Conservation (phyloP, 2,797 vertebrate species). For the Pitangus sulphuratus region DNA sequence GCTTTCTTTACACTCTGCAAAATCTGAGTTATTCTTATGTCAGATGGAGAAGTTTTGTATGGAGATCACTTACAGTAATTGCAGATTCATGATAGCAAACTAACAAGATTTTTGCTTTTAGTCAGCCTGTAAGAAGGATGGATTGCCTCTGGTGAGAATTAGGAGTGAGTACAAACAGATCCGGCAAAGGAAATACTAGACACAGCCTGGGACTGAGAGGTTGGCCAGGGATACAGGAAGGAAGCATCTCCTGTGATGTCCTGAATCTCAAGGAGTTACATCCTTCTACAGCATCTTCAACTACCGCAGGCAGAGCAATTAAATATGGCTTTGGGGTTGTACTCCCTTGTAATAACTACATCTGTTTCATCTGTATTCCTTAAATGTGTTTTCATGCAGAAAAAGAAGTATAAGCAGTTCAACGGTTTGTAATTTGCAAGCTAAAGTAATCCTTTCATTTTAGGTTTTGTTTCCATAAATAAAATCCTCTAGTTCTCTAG, state of each 20-base stretch:
- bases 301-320: not conserved
- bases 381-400: not conserved
- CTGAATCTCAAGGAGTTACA: not conserved
- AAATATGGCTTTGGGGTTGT: not conserved
- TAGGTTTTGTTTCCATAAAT: slow-evolving; percentile 3
- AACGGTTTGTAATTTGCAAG: not conserved
- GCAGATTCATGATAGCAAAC: not conserved
- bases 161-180: not conserved
- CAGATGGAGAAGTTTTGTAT: not conserved
- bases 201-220: not conserved
- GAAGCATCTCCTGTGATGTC: not conserved
- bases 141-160: slow-evolving; percentile 12
- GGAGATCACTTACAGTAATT: not conserved
- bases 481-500: not conserved
- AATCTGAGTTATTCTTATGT: not conserved
- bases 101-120: not conserved
- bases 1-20: not conserved
- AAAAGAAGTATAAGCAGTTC: not conserved
- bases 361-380: not conserved
- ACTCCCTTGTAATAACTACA: not conserved
- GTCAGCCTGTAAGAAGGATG: not conserved
- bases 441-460: slow-evolving; percentile 3
- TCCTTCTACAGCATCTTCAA: not conserved
- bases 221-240: not conserved
- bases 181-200: not conserved